Base-by-base conservation (phyloP, 2,888 invertebrate genomes). In the Caenorhabditis plicata region DNA sequence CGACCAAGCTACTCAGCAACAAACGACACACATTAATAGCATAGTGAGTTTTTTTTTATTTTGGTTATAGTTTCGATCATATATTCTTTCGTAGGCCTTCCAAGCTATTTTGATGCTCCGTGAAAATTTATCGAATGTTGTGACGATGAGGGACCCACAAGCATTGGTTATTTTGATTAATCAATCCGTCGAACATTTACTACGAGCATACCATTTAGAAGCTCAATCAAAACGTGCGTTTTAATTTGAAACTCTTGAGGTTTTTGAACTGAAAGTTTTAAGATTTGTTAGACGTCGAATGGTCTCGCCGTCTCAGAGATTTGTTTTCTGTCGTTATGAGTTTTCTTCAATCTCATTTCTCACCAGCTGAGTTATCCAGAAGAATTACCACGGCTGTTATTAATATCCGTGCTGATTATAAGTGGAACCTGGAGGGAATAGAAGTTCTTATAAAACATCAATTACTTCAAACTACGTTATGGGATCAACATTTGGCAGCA, bases 401-500 rank as follows among this genome's bases (percentile, higher is more conserved):
- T 55, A 57, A 53, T 32, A 63, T 67, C 11, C 58, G 68, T n/a
- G 48, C 60, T 15, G 70, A 73, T 13, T 70, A 64, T 57, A 70
- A 76, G 23, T 75, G 64, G 68, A 77, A 76, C 44, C 49, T 74
- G 43, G 94, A 95, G 73, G 92, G 91, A 0, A 87, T 94, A 2
- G 93, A 94, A 81, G 52, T 96, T 20, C 89, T 96, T 57, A 87
- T 90, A 60, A 87, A 88, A 40, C 89, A 89, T 53, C 51, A 53
- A 19, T 86, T 93, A 40, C 87, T 93, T 26, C 90, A 89, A 81
- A 83, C 92, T 71, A 87, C 87, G n/a, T 89, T 88, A 80, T 82
- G 90, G 76, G 93, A 94, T 82, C 82, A 89, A 46, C 87, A 89
- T 42, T 82, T 94, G 26, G 89, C 91, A 92, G 89, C 90, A 0